Percentiles rank a stretch among this genome's conserved stretches.
Evolutionary conservation across 2,888 invertebrate genomes (phyloP).

Genomic region (Bedellia somnulentella): DNA sequence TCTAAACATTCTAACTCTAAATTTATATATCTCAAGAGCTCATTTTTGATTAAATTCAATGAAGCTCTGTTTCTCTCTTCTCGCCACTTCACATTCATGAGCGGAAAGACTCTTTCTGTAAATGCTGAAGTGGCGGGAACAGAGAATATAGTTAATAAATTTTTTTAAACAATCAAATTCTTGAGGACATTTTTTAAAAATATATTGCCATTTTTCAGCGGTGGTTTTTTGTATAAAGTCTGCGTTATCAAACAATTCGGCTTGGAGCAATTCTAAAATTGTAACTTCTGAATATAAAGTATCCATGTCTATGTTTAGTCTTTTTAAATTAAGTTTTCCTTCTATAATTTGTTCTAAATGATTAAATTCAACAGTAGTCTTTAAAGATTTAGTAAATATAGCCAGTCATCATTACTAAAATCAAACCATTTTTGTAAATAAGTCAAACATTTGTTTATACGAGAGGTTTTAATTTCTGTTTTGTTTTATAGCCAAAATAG

Average conservation of each 20-base stretch:
- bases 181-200: background rate
- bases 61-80: too few species aligned
- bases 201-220: background rate
- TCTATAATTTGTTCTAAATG: constrained; percentile 7
- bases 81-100: constrained; percentile 3
- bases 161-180: too few species aligned
- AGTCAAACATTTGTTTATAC: constrained; percentile 7
- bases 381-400: constrained; percentile 10
- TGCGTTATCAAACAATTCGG: too few species aligned
- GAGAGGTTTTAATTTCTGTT: constrained; percentile 8
- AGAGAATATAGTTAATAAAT: background rate
- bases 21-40: too few species aligned
- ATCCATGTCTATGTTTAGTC: background rate
- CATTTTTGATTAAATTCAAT: too few species aligned
- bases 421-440: constrained; percentile 5
- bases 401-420: constrained; percentile 8
- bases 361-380: constrained; percentile 9
- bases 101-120: constrained; percentile 1
- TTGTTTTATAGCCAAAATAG: constrained; percentile 10
- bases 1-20: too few species aligned
- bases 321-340: background rate
- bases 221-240: constrained; percentile 1
- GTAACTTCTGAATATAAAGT: background rate
- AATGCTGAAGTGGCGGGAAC: too few species aligned
- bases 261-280: too few species aligned